Percentiles rank a stretch among this genome's conserved stretches.
Conservation (phyloP, 2,888 invertebrate genomes). For the Diplolepis rosae region DNA sequence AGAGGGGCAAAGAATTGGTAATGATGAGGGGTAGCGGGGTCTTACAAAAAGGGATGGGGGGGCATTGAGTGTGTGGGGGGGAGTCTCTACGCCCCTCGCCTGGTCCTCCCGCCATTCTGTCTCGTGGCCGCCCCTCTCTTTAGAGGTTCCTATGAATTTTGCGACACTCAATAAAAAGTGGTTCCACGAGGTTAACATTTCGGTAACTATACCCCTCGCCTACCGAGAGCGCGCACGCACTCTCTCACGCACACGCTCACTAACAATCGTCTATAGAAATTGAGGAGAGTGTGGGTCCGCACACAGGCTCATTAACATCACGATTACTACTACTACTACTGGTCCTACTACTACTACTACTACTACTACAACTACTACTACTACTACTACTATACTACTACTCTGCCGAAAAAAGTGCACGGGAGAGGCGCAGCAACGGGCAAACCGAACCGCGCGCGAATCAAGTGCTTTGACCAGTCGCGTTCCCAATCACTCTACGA, state of each 20-base stretch:
- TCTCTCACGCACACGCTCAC: conserved; percentile 46
- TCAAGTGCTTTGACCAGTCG: conserved; percentile 74
- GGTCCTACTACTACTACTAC: conserved; percentile 48
- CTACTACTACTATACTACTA: conserved; percentile 45
- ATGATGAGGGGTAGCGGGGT: conserved; percentile 64
- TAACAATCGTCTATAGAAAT: conserved; percentile 46
- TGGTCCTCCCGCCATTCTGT: conserved; percentile 56
- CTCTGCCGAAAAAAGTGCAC: conserved; percentile 71
- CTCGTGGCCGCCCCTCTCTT: conserved; percentile 63
- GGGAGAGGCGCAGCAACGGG: conserved; percentile 72
- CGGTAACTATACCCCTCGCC: conserved; percentile 74
- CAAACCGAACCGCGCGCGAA: conserved; percentile 72
- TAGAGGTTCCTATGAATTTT: conserved; percentile 78
- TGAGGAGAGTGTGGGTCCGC: conserved; percentile 15
- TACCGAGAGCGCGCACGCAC: conserved; percentile 64
- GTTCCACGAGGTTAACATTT: conserved; percentile 78
- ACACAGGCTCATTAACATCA: conserved; percentile 56
- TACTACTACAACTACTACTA: conserved; percentile 41
- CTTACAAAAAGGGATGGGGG: too few relatives aligned
- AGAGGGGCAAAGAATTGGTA: conserved; percentile 67
- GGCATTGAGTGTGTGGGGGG: conserved; percentile 35
- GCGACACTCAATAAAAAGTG: conserved; percentile 79
- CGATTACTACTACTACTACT: conserved; percentile 44
- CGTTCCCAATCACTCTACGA: conserved; percentile 74
- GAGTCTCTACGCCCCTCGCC: conserved; percentile 49